Conservation (phyloP, 1,140 invertebrate species). For the Latrodectus geometricus region DNA sequence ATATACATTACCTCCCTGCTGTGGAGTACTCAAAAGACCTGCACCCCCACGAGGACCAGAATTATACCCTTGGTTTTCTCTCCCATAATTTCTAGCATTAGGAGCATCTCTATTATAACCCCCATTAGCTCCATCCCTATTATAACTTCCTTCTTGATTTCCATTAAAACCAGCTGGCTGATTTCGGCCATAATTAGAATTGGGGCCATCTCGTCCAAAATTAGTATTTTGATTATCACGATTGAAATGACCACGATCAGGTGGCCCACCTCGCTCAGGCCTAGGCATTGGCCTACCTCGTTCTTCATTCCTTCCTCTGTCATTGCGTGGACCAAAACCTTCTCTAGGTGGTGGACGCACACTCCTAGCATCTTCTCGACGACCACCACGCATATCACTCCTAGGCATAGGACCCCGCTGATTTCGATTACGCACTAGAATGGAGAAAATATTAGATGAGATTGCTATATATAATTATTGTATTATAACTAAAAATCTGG, state of each 20-base stretch:
- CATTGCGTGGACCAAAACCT: not conserved
- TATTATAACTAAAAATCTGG: not conserved
- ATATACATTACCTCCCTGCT: not conserved
- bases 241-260: not conserved
- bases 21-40: slow-evolving; percentile 28
- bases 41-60: not conserved
- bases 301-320: slow-evolving; percentile 14
- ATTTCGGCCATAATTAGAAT: slow-evolving; percentile 1
- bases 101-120: not conserved
- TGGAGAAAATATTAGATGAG: not conserved
- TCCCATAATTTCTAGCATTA: not conserved
- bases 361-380: slow-evolving; percentile 26
- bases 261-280: not conserved
- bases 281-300: not conserved
- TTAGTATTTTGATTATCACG: not conserved
- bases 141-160: not conserved
- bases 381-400: slow-evolving; percentile 14
- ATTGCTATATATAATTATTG: too few species aligned
- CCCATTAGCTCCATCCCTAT: not conserved
- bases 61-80: not conserved
- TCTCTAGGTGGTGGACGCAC: slow-evolving; percentile 9
- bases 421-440: slow-evolving; percentile 11
- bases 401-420: not conserved
- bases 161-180: not conserved
- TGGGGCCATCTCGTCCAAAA: slow-evolving; percentile 8